Base-by-base conservation (phyloP, 2,113 vertebrate genomes). In the Hippocampus abdominalis region DNA sequence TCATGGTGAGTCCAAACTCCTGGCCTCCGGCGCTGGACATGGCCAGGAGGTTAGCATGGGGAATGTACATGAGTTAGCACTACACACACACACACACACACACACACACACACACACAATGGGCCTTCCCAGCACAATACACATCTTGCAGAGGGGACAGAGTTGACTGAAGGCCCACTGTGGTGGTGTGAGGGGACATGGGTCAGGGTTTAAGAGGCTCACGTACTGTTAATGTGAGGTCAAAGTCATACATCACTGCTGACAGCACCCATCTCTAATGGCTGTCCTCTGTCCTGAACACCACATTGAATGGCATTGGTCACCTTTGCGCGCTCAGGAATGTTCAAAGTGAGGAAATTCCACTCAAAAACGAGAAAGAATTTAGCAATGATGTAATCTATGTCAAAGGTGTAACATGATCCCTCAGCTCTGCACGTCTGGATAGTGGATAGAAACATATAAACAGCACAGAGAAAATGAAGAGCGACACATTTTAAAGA, bases 201-300 rank as follows among this genome's bases (percentile, higher is more conserved):
- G 89, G 90, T 91, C 89, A 91, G 81, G 75, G 81, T 86, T 90
- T 88, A 91, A 87, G 80, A 86, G 87, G 73, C 72, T 89, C 89
- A 91, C 87, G 86, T 90, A 89, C 89, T 90, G 83, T 86, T 89
- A 89, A 87, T 86, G 80, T 81, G 84, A 81, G 91, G 90, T 92
- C 69, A 66, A 56, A 13, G 80, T 86, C 80, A 71, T 84, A 87
- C 70, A 91, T 92, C 87, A 81, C 74, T 53, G 3, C 4, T 81
- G 87, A 90, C 87, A 91, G 88, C 77, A 79, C 32, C 75, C 68
- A 83, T 77, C 79, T 78, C 63, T 68, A 71, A 76, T 72, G 72
- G 79, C 70, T 68, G 68, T 78, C 75, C 56, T 80, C 77, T 59
- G 69, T 77, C 77, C 79, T 76, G 77, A 81, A 86, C 32, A 60